Conservation (phyloP, 2,113 vertebrate genomes). For the Gymnobelideus leadbeateri region DNA sequence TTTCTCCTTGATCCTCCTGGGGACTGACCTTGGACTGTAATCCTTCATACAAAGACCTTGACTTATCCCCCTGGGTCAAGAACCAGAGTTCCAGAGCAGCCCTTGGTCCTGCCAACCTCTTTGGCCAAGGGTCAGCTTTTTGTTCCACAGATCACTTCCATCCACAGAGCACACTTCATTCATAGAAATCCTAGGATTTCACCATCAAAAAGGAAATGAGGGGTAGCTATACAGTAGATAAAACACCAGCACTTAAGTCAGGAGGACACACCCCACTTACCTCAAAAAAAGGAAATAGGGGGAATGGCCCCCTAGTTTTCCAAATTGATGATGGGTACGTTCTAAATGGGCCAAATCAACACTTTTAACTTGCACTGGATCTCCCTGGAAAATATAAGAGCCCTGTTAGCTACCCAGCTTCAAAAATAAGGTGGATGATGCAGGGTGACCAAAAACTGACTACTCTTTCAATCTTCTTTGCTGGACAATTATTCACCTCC, state of each 20-base stretch:
- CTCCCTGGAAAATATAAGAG: neutral
- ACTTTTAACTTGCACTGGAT: neutral
- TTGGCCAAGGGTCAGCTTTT: neutral
- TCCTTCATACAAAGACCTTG: neutral
- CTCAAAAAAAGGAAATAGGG: neutral
- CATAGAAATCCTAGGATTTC: neutral
- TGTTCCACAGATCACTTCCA: neutral
- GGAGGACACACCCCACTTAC: neutral
- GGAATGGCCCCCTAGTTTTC: constrained; percentile 3
- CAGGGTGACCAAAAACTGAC: neutral
- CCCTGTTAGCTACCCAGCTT: neutral
- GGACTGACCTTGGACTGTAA: neutral
- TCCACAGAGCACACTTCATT: neutral
- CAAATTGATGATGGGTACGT: neutral
- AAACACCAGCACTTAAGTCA: neutral
- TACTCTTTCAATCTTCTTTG: neutral
- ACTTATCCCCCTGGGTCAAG: neutral
- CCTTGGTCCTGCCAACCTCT: neutral
- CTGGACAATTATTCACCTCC: neutral
- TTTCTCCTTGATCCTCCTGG: constrained; percentile 53
- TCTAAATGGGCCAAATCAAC: neutral
- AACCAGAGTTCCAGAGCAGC: neutral
- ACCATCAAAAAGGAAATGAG: neutral
- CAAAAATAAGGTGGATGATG: neutral
- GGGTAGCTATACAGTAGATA: neutral